Base-by-base conservation (phyloP, 2,797 vertebrate species). In the Pseudotriccus pelzelni region DNA sequence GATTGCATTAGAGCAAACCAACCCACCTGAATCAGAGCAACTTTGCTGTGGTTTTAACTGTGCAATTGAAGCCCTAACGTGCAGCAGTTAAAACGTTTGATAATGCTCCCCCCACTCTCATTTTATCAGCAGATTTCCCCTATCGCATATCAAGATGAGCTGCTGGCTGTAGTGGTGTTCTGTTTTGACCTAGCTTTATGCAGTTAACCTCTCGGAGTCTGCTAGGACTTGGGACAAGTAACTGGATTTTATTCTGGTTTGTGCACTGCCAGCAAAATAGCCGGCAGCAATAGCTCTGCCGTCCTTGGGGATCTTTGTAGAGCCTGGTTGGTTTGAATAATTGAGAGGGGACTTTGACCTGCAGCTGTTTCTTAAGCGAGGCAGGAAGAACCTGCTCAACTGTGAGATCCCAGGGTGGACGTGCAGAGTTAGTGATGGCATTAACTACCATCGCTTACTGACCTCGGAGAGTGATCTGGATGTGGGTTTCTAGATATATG, bases 321-420 rank as follows among this genome's bases (percentile, higher is more conserved):
- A 90, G 77, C 64, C 77, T 73, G 67, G 32, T 56, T 0, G 21
- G 84, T 78, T 93, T 91, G 93, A 92, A 86, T 94, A 96, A 91
- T 88, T 91, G 93, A 90, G 92, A 93, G 78, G 46, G 66, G 90
- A 94, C 79, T 90, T 72, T 96, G 95, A 96, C 83, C 93, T 93
- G 85, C 94, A 96, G 90, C 92, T 96, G 92, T 95, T 96, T 82
- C 74, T 95, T 81, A 82, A 89, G 84, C 14, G 53, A 83, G 62
- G 67, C 80, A 95, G 93, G 93, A 97, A 97, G 93, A 95, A 93
- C 78, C 69, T 78, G 52, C 80, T 93, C 77, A 85, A 32, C 82
- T 97, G 91, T 82, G 92, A 94, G 90, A 85, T 81, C 95, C 89
- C 87, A 72, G 89, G 53, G 79, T 89, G 82, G 82, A 63, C 24